Evolutionary conservation across 2,113 vertebrate species (phyloP).

Genomic region (Etheostoma spectabile): DNA sequence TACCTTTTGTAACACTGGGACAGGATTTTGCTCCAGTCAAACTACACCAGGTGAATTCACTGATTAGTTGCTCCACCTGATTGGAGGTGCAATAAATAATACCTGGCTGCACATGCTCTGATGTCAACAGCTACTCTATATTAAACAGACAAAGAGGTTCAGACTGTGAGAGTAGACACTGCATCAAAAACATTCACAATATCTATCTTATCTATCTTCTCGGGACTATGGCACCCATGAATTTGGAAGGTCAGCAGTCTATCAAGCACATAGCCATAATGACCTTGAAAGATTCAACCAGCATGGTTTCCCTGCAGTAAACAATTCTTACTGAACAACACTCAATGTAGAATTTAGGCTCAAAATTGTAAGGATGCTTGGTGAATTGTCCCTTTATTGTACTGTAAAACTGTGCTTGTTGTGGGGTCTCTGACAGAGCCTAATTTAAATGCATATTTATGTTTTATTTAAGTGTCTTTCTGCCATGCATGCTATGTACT

Average conservation of each 20-base stretch:
- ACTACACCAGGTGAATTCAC: slow-evolving; percentile 13
- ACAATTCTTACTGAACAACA: neutral
- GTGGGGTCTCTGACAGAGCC: slow-evolving; percentile 37
- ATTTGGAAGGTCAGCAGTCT: neutral
- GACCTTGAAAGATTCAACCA: neutral
- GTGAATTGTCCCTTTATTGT: slow-evolving; percentile 34
- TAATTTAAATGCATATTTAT: slow-evolving; percentile 75
- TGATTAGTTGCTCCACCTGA: slow-evolving; percentile 13
- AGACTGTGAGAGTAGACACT: neutral
- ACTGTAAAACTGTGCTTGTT: slow-evolving; percentile 37
- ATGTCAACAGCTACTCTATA: neutral
- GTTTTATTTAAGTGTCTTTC: slow-evolving; percentile 80
- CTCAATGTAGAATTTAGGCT: neutral
- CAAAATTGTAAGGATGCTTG: neutral
- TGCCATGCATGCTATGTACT: slow-evolving; percentile 73
- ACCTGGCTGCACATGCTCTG: slow-evolving; percentile 8
- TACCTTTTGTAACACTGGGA: neutral
- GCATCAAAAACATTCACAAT: neutral
- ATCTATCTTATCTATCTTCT: no score
- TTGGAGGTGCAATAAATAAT: neutral
- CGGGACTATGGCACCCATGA: neutral
- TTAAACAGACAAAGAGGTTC: neutral
- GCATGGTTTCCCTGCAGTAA: neutral
- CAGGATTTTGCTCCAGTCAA: neutral
- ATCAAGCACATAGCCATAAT: neutral